Conservation (phyloP, 2,113 vertebrate species). For the Columbina picui region DNA sequence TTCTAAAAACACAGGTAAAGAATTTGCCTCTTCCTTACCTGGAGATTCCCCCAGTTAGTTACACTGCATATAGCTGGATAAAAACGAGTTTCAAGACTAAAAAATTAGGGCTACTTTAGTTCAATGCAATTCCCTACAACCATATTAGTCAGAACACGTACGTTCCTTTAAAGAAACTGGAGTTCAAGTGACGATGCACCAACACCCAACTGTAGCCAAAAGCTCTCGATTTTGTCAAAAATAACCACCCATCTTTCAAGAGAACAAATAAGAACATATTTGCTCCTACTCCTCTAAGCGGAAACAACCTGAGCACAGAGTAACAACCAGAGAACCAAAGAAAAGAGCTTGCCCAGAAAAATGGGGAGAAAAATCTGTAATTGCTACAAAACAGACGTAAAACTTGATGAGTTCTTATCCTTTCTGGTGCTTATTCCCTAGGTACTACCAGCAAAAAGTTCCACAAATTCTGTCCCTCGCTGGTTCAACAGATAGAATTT, state of each 20-base stretch:
- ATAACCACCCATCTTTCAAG: neutral
- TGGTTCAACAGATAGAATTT: neutral
- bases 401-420: neutral
- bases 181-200: neutral
- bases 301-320: neutral
- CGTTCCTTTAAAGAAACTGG: rapidly evolving
- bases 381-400: neutral
- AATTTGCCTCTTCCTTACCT: neutral
- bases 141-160: neutral
- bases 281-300: neutral
- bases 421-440: neutral
- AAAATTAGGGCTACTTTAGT: neutral
- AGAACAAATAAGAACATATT: neutral
- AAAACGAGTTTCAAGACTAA: neutral
- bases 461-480: neutral
- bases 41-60: neutral
- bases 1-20: neutral
- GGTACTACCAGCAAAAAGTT: neutral
- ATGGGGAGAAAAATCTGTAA: neutral
- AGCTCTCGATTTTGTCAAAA: neutral
- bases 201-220: neutral
- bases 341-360: neutral
- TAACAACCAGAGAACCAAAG: neutral
- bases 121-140: neutral
- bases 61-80: neutral